Evolutionary conservation across 2,113 vertebrate genomes (phyloP).

Genomic region (Ceratotherium simum): DNA sequence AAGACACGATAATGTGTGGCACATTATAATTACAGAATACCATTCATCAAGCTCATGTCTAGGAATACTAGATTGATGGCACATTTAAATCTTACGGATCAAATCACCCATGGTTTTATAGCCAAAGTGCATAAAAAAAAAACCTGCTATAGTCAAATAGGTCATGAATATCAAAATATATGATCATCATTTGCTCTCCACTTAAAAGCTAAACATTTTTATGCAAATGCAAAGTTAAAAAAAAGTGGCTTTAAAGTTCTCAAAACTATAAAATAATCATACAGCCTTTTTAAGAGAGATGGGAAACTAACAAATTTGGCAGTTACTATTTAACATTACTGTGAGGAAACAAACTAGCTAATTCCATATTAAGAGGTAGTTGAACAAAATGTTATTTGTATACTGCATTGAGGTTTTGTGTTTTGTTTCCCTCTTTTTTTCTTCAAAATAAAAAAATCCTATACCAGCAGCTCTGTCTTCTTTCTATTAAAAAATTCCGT

Average conservation of each 20-base stretch:
- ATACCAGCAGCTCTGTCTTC: constrained; percentile 85
- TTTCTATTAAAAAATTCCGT: constrained; percentile 75
- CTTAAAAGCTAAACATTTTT: constrained; percentile 78
- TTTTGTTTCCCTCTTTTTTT: constrained; percentile 79
- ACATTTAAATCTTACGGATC: constrained; percentile 75
- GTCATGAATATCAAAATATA: constrained; percentile 80
- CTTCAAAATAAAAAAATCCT: constrained; percentile 85
- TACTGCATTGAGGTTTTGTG: constrained; percentile 64
- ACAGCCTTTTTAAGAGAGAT: constrained; percentile 80
- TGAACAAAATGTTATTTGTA: constrained; percentile 86
- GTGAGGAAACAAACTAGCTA: constrained; percentile 82
- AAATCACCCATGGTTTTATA: constrained; percentile 71
- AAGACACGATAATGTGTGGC: constrained; percentile 82
- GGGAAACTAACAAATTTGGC: constrained; percentile 85
- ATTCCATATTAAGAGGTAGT: constrained; percentile 88
- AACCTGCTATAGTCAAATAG: constrained; percentile 74
- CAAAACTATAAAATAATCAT: constrained; percentile 78
- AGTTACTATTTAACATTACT: constrained; percentile 76
- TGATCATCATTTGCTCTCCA: constrained; percentile 80
- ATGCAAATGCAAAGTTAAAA: constrained; percentile 79
- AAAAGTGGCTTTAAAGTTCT: constrained; percentile 73
- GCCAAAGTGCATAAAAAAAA: constrained; percentile 82
- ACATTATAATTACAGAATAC: constrained; percentile 77
- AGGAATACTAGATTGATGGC: constrained; percentile 72
- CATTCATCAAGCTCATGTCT: constrained; percentile 78